Evolutionary conservation across 2,113 vertebrate genomes (phyloP), one percentile per base, ranked within the genome.

Genomic region (Peromyscus maniculatus): DNA sequence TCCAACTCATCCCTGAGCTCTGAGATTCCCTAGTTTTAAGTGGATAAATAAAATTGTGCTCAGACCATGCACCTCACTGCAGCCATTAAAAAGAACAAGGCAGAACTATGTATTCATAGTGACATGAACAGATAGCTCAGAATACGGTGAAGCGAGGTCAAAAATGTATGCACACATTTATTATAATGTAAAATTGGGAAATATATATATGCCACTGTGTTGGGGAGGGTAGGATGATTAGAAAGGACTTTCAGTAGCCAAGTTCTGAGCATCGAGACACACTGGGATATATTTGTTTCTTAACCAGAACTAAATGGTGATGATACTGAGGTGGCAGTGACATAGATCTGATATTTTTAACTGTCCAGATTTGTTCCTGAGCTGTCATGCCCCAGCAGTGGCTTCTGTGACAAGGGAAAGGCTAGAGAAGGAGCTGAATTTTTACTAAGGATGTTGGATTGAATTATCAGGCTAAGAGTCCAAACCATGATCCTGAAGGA

Each of bases 31-130:
- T 9, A 24, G 52, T 80, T 95, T 93, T 87, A 90, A 82, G 55
- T 78, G 55, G 91, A 89, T 96, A 91, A 93, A 95, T 93, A 31
- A 86, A 24, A 91, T 36, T n/a, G 26, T 11, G 21, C 26, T 84
- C 74, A 64, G 28, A 69, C 57, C 10, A 9, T 3, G 10, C 36
- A 75, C 52, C 89, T 87, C 78, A 49, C 72, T 16, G 57, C 9
- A 75, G 74, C 69, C 80, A 36, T 80, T 87, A 55, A n/a, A 64
- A 96, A 52, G 79, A 88, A 91, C 4, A 59, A 55, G 93, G 75
- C 24, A 13, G 52, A 89, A 21, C 57, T 92, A 33, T 84, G 43
- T 46, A 43, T 64, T 64, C 0, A 36, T n/a, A 31, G 52, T 64
- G 78, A 90, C 67, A 49, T 39, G 62, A 84, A 72, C 72, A 82